Evolutionary conservation across 2,113 vertebrate genomes (phyloP).

Genomic region (Piprites chloris): DNA sequence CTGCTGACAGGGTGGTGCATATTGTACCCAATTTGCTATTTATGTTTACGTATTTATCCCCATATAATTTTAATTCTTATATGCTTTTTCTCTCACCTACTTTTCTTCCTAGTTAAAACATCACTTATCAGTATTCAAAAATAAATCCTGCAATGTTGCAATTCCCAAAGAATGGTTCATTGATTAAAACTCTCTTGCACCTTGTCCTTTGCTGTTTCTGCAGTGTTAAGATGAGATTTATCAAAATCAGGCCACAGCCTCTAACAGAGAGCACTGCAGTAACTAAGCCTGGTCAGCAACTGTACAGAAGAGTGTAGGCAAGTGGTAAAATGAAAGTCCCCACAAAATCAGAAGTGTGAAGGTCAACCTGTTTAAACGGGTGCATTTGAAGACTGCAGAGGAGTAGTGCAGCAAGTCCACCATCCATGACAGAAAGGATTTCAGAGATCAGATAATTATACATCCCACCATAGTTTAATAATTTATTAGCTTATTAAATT

Average conservation of each 20-base stretch:
- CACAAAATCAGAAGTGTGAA: not conserved
- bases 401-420: not conserved
- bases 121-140: not conserved
- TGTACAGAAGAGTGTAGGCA: not conserved
- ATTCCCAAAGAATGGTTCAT: not conserved
- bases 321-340: not conserved
- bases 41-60: not conserved
- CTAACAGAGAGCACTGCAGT: not conserved
- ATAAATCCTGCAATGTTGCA: not conserved
- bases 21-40: not conserved
- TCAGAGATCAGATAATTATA: not conserved
- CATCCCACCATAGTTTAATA: not conserved
- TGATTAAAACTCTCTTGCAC: not conserved
- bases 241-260: not conserved
- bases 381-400: not conserved
- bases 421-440: not conserved
- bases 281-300: not conserved
- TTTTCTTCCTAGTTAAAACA: not conserved
- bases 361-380: not conserved
- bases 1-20: not conserved
- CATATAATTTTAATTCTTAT: not conserved
- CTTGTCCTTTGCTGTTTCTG: not conserved
- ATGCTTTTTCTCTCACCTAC: not conserved
- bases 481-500: slow-evolving; percentile 48
- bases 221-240: not conserved